phyloP scores from a whole-genome alignment of 2,888 invertebrate species.

The Dioctria rufipes region DNA sequence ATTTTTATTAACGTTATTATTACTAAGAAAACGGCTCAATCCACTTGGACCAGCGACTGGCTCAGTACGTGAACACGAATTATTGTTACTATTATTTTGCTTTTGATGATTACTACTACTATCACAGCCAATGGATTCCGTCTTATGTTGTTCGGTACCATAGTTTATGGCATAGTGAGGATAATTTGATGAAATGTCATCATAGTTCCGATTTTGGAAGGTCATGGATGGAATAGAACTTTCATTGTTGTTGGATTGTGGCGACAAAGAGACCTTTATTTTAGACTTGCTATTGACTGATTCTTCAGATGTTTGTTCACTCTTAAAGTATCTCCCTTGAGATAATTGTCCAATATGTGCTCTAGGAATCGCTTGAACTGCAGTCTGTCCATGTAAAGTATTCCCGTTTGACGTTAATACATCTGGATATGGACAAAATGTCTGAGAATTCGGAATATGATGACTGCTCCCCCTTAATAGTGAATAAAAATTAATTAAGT shows the following conservation, averaged over 20 bases:
- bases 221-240: conserved; percentile 39
- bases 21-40: conserved; percentile 51
- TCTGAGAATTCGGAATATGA: conserved; percentile 18
- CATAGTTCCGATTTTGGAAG: conserved; percentile 35
- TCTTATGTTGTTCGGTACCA: conserved; percentile 15
- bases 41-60: conserved; percentile 60
- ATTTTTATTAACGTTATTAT: conserved; percentile 20
- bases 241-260: not conserved
- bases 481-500: conserved; percentile 1
- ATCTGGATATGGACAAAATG: conserved; percentile 27
- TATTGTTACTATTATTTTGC: not conserved
- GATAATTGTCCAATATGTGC: conserved; percentile 3
- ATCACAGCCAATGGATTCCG: conserved; percentile 41
- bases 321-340: conserved; percentile 22
- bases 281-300: conserved; percentile 13
- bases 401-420: conserved; percentile 18
- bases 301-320: conserved; percentile 6
- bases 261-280: conserved; percentile 22
- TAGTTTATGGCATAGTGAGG: not conserved
- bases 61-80: conserved; percentile 35
- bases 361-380: conserved; percentile 9
- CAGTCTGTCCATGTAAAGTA: not conserved
- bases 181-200: not conserved
- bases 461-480: conserved; percentile 10
- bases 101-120: conserved; percentile 30